Evolutionary conservation across 2,113 vertebrate genomes (phyloP), one percentile per base, ranked within the genome.

Genomic region (Machaerirhynchus nigripectus): DNA sequence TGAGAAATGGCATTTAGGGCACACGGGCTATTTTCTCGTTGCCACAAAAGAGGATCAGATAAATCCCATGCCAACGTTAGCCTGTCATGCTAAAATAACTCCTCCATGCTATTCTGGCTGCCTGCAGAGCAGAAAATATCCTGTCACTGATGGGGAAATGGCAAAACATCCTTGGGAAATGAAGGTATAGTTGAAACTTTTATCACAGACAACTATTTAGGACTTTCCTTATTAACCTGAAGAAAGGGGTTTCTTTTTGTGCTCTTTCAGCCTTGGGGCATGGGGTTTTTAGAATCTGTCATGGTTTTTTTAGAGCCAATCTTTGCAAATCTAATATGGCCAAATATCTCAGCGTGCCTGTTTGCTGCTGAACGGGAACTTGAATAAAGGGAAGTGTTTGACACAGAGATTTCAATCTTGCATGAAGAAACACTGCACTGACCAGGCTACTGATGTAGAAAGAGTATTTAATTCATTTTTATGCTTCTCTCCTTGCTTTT

Each of bases 31-130:
- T 91, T 94, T 95, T 59, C 68, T 90, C 59, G 0, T 52, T 15
- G 42, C 68, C 90, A 95, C 87, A 70, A 83, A 93, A 46, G 92
- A 96, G 13, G 63, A 95, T 44, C 85, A 93, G 93, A 94, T 93
- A 93, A 95, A 87, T 77, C 95, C 88, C 71, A 70, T 94, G 75
- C 82, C 84, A 90, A 24, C 1, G 0, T 47, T 37, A 53, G 92
- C 19, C 33, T 81, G 76, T 78, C 92, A 33, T 15, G 55, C 64
- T 93, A 44, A 77, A 93, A 75, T 56, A 88, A 44, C 71, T 47
- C 28, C 76, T 71, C 90, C 15, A 1, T 17, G 80, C 31, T 75
- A 35, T 26, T 74, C 55, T 39, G 44, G 82, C 60, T 93, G 87
- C 53, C 83, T 88, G 87, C 15, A 27, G 78, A 75, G 70, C 79